phyloP scores from a whole-genome alignment of 2,888 invertebrate genomes.

The Leucoptera coffeella region DNA sequence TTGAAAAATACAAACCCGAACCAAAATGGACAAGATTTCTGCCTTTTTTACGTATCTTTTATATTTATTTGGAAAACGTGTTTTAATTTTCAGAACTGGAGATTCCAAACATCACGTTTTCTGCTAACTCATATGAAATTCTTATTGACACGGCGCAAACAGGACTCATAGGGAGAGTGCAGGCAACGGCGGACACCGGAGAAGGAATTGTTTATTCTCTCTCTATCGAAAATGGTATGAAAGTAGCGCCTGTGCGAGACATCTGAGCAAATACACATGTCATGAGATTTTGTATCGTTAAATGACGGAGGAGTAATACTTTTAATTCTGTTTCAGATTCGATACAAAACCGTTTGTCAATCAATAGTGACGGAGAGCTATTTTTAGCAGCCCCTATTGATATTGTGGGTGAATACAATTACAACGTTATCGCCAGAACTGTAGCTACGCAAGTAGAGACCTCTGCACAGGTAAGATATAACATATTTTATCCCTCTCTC shows the following conservation, averaged over 20 bases:
- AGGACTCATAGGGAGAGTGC: slow-evolving; percentile 21
- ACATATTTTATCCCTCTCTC: no score
- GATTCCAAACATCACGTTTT: slow-evolving; percentile 19
- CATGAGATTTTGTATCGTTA: no score
- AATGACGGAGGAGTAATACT: no score
- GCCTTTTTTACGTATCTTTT: no score
- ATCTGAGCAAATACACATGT: no score
- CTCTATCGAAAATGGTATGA: slow-evolving; percentile 17
- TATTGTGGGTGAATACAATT: slow-evolving; percentile 20
- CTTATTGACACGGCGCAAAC: slow-evolving; percentile 16
- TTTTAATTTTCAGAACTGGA: background rate
- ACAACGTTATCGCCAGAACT: slow-evolving; percentile 15
- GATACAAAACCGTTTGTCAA: slow-evolving; percentile 18
- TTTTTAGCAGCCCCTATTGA: slow-evolving; percentile 19
- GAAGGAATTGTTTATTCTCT: slow-evolving; percentile 23
- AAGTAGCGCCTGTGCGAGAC: no score
- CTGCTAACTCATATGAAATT: slow-evolving; percentile 17
- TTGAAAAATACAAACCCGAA: no score
- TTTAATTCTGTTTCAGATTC: no score
- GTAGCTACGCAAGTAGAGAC: slow-evolving; percentile 4
- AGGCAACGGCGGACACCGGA: slow-evolving; percentile 23
- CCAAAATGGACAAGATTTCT: no score
- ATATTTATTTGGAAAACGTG: no score
- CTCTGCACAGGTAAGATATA: no score
- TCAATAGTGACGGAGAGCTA: slow-evolving; percentile 25